Conservation (phyloP, 2,113 vertebrate genomes). For the Scolopax mira region DNA sequence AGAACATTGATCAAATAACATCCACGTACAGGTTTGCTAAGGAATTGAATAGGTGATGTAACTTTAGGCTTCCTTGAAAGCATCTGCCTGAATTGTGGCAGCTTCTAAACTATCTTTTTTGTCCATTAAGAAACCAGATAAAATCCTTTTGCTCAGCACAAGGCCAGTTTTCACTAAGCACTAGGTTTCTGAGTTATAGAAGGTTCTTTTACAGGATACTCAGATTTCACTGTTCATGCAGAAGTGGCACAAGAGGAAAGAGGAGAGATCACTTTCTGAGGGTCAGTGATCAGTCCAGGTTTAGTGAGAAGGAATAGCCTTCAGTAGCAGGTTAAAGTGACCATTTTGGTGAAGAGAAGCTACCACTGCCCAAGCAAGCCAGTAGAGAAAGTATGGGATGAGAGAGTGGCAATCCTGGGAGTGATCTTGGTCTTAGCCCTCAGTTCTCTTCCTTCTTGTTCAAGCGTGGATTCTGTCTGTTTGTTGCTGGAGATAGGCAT, state of each 20-base stretch:
- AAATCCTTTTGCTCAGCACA: background rate
- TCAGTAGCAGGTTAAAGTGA: background rate
- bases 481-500: background rate
- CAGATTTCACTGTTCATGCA: background rate
- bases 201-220: background rate
- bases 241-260: background rate
- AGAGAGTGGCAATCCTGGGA: background rate
- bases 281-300: background rate
- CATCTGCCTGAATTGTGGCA: background rate
- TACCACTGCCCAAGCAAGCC: background rate
- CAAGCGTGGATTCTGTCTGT: background rate
- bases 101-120: background rate
- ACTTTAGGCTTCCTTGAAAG: background rate
- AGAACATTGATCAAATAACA: background rate
- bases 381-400: background rate
- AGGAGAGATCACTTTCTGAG: background rate
- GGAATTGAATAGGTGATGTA: background rate
- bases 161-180: background rate
- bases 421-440: background rate
- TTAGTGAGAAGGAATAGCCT: background rate
- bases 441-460: background rate
- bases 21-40: background rate
- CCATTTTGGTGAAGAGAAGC: background rate
- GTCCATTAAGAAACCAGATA: background rate
- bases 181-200: background rate